These are phyloP conservation scores for Ancistrus triradiatus DNA, from an alignment of 2,113 vertebrate species.

Conservation along the genomic window DNA sequence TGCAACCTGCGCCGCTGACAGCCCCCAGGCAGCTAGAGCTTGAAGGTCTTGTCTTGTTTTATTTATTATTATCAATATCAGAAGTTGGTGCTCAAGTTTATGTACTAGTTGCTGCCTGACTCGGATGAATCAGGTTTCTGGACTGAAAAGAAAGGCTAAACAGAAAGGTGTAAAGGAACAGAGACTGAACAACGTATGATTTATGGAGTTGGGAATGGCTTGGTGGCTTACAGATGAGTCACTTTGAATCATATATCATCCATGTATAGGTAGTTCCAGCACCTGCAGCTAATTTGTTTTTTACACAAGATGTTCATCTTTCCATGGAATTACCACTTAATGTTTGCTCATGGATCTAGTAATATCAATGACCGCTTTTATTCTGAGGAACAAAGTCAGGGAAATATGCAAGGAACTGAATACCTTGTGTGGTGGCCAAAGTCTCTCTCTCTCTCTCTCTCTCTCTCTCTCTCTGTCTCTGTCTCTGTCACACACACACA, in stretches of 20 bases:
- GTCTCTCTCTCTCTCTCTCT: too few species aligned
- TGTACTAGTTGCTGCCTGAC: constrained; percentile 45
- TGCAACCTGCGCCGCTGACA: constrained; percentile 14
- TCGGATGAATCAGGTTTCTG: constrained; percentile 47
- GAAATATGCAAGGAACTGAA: too few species aligned
- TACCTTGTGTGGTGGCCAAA: too few species aligned
- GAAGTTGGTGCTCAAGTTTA: background rate
- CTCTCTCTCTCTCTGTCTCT: too few species aligned
- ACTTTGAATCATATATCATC: constrained; percentile 20
- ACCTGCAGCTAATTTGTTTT: background rate
- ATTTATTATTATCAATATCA: too few species aligned
- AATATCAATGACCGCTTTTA: too few species aligned
- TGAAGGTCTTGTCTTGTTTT: too few species aligned
- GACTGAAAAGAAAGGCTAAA: constrained; percentile 45
- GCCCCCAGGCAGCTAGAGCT: constrained; percentile 4
- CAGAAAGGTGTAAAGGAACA: background rate
- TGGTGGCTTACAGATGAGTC: constrained; percentile 24
- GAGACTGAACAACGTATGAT: constrained; percentile 2
- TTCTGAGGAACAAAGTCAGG: too few species aligned
- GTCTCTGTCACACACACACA: too few species aligned
- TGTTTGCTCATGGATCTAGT: too few species aligned
- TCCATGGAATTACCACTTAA: too few species aligned
- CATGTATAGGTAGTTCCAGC: constrained; percentile 1
- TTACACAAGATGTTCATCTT: too few species aligned
- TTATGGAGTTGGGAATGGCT: background rate